These are phyloP conservation scores for Buceros bicornis DNA, from an alignment of 2,797 vertebrate genomes.

Conservation along the genomic window DNA sequence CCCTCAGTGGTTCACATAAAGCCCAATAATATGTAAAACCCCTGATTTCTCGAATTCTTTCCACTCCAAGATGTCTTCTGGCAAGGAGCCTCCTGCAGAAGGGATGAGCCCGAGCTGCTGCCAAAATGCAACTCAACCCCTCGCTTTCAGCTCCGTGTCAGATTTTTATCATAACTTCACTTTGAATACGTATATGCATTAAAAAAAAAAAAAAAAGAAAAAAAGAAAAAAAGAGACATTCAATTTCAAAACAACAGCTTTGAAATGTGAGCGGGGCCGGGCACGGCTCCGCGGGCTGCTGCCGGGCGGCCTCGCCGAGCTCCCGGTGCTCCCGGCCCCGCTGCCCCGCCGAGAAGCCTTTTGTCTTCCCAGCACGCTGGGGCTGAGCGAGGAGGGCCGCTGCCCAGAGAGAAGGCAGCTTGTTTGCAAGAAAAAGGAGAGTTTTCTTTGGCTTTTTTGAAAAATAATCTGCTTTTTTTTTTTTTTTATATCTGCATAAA, in stretches of 20 bases:
- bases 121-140: conserved; percentile 60
- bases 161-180: conserved; percentile 69
- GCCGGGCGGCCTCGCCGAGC: neutral
- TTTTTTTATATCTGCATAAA: neutral
- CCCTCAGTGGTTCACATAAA: conserved; percentile 46
- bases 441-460: conserved; percentile 8
- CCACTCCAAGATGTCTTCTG: conserved; percentile 58
- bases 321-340: neutral
- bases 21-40: conserved; percentile 12
- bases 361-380: conserved; percentile 34
- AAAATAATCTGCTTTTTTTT: conserved; percentile 34
- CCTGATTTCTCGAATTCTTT: conserved; percentile 46
- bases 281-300: neutral
- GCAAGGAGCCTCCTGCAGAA: conserved; percentile 57
- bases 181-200: neutral
- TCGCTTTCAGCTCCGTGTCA: conserved; percentile 22
- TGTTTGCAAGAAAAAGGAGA: conserved; percentile 49
- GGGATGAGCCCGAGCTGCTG: conserved; percentile 55
- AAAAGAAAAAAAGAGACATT: neutral
- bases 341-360: conserved; percentile 18
- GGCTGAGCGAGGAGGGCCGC: neutral
- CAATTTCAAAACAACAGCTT: conserved; percentile 22
- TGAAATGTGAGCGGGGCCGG: conserved; percentile 59
- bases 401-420: conserved; percentile 34
- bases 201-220: neutral